phyloP scores from a whole-genome alignment of 2,888 invertebrate genomes.

The Lymantria dispar region DNA sequence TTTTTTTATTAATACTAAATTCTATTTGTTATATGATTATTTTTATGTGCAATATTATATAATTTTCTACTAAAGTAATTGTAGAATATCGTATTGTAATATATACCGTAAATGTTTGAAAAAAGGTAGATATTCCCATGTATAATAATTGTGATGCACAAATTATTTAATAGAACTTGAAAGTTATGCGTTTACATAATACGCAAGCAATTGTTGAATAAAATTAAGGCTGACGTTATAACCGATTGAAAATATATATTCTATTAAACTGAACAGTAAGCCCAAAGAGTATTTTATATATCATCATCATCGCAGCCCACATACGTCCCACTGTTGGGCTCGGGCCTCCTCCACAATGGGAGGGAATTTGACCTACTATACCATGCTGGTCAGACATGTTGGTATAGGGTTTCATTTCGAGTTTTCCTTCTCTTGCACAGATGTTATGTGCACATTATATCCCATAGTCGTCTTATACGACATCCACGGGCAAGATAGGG shows the following conservation, averaged over 20 bases:
- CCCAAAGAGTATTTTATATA: not conserved
- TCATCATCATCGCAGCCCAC: no score
- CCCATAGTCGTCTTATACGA: no score
- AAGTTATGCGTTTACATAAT: not conserved
- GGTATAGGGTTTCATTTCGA: no score
- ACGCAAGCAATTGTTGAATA: slow-evolving; percentile 7
- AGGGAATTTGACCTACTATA: no score
- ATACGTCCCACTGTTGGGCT: no score
- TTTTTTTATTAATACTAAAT: slow-evolving; percentile 14
- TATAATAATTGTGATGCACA: slow-evolving; percentile 14
- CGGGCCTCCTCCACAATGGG: no score
- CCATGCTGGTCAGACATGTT: no score
- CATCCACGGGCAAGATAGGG: no score
- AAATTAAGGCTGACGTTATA: slow-evolving; percentile 28
- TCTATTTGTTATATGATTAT: slow-evolving; percentile 18
- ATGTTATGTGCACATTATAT: no score
- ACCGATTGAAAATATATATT: not conserved
- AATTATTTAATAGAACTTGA: not conserved
- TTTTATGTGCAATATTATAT: slow-evolving; percentile 7
- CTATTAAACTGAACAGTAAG: not conserved
- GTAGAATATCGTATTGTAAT: not conserved
- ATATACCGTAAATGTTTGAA: not conserved
- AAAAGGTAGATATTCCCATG: slow-evolving; percentile 1
- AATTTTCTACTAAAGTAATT: slow-evolving; percentile 16
- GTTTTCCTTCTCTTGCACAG: no score